A percentile compares a stretch with the other conserved stretches of the same genome.
Evolutionary conservation across 2,113 vertebrate genomes (phyloP).

Genomic region (Nettapus auritus): DNA sequence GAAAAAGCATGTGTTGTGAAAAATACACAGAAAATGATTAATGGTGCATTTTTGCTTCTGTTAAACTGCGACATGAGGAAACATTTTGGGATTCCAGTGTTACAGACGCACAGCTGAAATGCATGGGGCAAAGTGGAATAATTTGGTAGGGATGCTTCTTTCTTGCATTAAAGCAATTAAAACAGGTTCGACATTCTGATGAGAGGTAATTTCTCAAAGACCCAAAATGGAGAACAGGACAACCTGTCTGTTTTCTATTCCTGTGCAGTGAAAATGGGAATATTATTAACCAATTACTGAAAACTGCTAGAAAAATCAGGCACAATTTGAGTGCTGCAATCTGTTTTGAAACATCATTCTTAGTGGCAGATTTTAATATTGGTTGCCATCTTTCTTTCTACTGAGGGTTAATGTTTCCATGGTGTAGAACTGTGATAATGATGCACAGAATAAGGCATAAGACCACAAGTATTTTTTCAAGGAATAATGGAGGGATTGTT

Average conservation of each 20-base stretch:
- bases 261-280: background rate
- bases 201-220: background rate
- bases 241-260: background rate
- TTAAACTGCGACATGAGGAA: background rate
- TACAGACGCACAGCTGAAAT: background rate
- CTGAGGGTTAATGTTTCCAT: background rate
- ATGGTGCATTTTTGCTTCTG: accelerated
- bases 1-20: background rate
- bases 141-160: background rate
- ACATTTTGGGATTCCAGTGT: background rate
- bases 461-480: background rate
- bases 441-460: background rate
- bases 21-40: background rate
- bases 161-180: background rate
- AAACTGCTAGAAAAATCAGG: background rate
- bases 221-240: background rate
- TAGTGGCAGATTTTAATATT: background rate
- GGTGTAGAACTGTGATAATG: background rate
- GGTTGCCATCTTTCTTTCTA: background rate
- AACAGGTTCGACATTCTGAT: background rate
- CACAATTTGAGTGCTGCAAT: background rate
- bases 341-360: background rate
- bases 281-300: background rate
- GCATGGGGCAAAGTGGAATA: background rate
- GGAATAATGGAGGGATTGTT: background rate